A percentile compares a stretch with the other conserved stretches of the same genome.
Conservation (phyloP, 2,797 vertebrate species). For the Bryconaethiops microstoma region DNA sequence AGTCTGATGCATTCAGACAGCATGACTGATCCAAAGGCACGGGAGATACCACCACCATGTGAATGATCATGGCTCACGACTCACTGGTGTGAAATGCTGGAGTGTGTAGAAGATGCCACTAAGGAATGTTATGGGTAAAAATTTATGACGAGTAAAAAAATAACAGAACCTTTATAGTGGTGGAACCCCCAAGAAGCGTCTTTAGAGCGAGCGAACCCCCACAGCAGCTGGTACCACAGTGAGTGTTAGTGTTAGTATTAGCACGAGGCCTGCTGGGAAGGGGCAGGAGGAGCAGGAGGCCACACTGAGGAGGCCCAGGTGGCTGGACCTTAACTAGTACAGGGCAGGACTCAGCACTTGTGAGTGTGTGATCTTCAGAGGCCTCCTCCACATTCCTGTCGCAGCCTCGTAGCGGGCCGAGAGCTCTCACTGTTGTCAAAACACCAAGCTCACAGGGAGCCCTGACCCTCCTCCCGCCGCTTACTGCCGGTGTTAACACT, state of each 20-base stretch:
- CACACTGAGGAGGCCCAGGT: neutral
- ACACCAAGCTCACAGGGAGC: conserved; percentile 69
- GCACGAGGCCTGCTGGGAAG: conserved; percentile 6
- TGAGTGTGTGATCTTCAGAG: conserved; percentile 24
- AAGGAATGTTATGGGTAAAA: no score
- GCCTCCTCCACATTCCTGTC: conserved; percentile 55
- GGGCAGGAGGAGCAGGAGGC: neutral
- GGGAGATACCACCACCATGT: neutral
- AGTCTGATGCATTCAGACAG: conserved; percentile 21
- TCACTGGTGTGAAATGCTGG: neutral
- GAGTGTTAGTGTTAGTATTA: conserved; percentile 20
- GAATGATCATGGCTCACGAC: neutral
- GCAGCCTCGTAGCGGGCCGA: conserved; percentile 45
- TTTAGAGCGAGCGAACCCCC: neutral
- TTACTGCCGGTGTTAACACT: conserved; percentile 61
- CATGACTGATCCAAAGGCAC: conserved; percentile 7
- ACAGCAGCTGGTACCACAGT: neutral
- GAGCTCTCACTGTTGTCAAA: conserved; percentile 68
- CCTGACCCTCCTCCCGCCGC: conserved; percentile 64
- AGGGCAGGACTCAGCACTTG: conserved; percentile 22
- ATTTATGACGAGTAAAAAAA: no score
- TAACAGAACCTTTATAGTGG: neutral
- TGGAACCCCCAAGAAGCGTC: neutral
- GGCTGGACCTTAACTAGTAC: conserved; percentile 38
- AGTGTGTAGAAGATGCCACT: neutral